Conservation (phyloP, 1,140 invertebrate genomes). For the Brachionus asplanchnoidis region DNA sequence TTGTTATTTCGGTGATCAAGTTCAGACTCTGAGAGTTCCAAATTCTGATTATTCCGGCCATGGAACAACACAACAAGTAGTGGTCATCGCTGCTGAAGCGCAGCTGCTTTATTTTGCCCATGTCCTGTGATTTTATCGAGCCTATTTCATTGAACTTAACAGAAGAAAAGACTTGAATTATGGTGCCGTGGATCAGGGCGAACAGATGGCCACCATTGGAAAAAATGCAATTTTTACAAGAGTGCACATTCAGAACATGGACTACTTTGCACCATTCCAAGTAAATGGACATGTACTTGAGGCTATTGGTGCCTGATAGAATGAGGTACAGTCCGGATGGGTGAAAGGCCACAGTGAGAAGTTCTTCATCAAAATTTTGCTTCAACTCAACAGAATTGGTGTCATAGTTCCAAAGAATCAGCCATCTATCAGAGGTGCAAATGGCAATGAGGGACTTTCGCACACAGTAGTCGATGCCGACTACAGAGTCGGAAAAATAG, state of each 20-base stretch:
- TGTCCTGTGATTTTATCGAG: conserved; percentile 73
- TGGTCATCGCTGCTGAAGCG: conserved; percentile 44
- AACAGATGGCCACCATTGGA: conserved; percentile 76
- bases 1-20: conserved; percentile 70
- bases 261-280: conserved; percentile 75
- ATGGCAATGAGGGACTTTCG: conserved; percentile 83
- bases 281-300: conserved; percentile 75
- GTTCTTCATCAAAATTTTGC: conserved; percentile 74
- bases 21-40: conserved; percentile 45
- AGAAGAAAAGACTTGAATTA: conserved; percentile 73
- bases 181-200: conserved; percentile 70
- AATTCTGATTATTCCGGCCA: conserved; percentile 25
- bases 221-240: conserved; percentile 67
- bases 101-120: conserved; percentile 46
- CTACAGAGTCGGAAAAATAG: conserved; percentile 71
- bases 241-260: conserved; percentile 69
- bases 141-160: conserved; percentile 68
- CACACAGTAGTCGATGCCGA: conserved; percentile 71
- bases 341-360: conserved; percentile 74
- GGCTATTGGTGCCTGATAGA: conserved; percentile 80
- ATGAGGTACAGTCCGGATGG: conserved; percentile 75
- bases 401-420: conserved; percentile 84
- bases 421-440: conserved; percentile 72
- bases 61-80: conserved; percentile 7
- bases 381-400: conserved; percentile 67